phyloP scores from a whole-genome alignment of 2,888 invertebrate genomes.

The Empis stercorea region DNA sequence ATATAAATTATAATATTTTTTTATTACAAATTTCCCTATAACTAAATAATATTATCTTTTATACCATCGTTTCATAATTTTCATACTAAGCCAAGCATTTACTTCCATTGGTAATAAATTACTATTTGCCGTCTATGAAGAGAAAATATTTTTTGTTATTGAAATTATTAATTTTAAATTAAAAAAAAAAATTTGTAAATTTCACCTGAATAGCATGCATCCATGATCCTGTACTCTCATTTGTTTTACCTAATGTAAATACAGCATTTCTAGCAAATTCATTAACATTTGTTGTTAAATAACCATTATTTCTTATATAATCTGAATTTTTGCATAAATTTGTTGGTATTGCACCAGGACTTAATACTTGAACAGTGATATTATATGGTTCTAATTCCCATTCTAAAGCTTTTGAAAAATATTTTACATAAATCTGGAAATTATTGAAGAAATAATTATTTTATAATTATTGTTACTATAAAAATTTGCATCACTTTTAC shows the following conservation, averaged over 20 bases:
- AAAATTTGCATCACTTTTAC: no score
- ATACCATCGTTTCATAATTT: neutral
- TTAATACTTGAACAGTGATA: neutral
- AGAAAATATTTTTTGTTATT: no score
- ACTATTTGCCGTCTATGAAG: neutral
- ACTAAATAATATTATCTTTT: neutral
- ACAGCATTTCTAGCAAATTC: neutral
- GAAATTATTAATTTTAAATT: neutral
- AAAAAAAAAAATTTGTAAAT: neutral
- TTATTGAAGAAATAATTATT: no score
- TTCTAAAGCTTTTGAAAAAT: neutral
- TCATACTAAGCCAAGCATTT: neutral
- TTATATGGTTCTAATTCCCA: neutral
- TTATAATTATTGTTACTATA: no score
- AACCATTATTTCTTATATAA: neutral
- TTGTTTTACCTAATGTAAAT: neutral
- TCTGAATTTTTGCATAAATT: neutral
- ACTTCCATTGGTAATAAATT: neutral
- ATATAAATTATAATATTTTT: no score
- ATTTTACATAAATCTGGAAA: neutral
- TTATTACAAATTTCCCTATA: no score
- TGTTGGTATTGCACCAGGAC: neutral
- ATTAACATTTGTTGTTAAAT: neutral
- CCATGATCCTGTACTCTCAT: neutral
- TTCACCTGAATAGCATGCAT: neutral